These are phyloP conservation scores for Epinotia nisella DNA, from an alignment of 2,888 invertebrate genomes.

Conservation along the genomic window DNA sequence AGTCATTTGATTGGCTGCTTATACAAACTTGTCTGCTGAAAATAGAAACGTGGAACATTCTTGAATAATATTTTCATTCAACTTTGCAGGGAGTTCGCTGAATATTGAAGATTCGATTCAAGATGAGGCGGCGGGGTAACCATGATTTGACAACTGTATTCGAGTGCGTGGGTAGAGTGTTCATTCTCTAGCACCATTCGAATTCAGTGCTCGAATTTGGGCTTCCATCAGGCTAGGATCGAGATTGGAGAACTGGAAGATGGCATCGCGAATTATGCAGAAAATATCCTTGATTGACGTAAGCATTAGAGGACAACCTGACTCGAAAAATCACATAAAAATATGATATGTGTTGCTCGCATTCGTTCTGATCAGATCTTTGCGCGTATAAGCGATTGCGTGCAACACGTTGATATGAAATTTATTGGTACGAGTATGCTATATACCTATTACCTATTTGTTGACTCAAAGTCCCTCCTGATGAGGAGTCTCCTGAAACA, in stretches of 20 bases:
- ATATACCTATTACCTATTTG: no score
- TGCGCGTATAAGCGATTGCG: background rate
- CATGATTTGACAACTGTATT: slow-evolving; percentile 87
- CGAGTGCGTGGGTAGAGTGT: slow-evolving; percentile 87
- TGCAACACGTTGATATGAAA: background rate
- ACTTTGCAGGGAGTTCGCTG: slow-evolving; percentile 30
- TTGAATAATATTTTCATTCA: slow-evolving; percentile 41
- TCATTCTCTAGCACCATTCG: slow-evolving; percentile 89
- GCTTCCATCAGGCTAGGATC: slow-evolving; percentile 52
- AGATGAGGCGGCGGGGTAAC: slow-evolving; percentile 47
- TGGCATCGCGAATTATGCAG: background rate
- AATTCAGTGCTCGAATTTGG: slow-evolving; percentile 86
- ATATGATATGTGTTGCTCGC: background rate
- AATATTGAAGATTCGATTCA: slow-evolving; percentile 36
- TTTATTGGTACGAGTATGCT: no score
- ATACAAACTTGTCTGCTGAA: slow-evolving; percentile 30
- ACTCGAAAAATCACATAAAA: background rate
- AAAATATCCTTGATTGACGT: background rate
- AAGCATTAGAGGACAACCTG: background rate
- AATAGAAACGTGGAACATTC: slow-evolving; percentile 31
- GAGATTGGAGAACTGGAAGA: background rate
- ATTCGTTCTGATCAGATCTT: background rate
- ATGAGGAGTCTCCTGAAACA: no score
- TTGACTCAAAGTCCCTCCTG: no score
- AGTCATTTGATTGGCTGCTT: slow-evolving; percentile 32